These are phyloP conservation scores for Macaria liturata DNA, from an alignment of 2,888 invertebrate species.

Conservation along the genomic window DNA sequence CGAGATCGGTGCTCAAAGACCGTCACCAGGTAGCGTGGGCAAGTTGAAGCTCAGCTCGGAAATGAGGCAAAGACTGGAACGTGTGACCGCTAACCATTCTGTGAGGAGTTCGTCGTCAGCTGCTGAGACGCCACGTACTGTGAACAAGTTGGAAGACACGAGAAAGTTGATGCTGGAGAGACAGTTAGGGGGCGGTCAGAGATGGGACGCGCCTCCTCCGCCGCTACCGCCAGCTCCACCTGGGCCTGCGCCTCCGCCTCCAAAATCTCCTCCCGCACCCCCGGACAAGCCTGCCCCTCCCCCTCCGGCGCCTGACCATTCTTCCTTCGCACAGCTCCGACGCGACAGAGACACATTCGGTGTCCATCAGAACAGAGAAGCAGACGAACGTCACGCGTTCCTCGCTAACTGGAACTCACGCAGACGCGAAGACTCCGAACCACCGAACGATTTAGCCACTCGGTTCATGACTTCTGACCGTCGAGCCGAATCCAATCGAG, in stretches of 20 bases:
- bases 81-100: conserved; percentile 94
- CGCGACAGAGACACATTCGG: conserved; percentile 89
- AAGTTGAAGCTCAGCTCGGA: conserved; percentile 95
- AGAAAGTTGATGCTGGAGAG: conserved; percentile 93
- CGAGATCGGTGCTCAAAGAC: conserved; percentile 91
- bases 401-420: conserved; percentile 78
- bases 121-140: conserved; percentile 87
- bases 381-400: conserved; percentile 79
- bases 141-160: conserved; percentile 93
- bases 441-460: conserved; percentile 69
- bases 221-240: conserved; percentile 85
- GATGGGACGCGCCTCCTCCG: conserved; percentile 86
- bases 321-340: conserved; percentile 86
- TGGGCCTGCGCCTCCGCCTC: conserved; percentile 86
- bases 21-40: conserved; percentile 94
- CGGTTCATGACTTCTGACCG: conserved; percentile 72
- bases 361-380: conserved; percentile 86
- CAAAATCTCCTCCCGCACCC: conserved; percentile 83
- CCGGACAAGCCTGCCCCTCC: conserved; percentile 85
- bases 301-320: conserved; percentile 81
- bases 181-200: conserved; percentile 88
- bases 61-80: conserved; percentile 94
- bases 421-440: conserved; percentile 68
- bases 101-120: conserved; percentile 89
- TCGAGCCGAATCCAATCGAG: conserved; percentile 51